These are phyloP conservation scores for Notolepis coatsorum DNA, from an alignment of 2,797 vertebrate genomes.

Conservation along the genomic window DNA sequence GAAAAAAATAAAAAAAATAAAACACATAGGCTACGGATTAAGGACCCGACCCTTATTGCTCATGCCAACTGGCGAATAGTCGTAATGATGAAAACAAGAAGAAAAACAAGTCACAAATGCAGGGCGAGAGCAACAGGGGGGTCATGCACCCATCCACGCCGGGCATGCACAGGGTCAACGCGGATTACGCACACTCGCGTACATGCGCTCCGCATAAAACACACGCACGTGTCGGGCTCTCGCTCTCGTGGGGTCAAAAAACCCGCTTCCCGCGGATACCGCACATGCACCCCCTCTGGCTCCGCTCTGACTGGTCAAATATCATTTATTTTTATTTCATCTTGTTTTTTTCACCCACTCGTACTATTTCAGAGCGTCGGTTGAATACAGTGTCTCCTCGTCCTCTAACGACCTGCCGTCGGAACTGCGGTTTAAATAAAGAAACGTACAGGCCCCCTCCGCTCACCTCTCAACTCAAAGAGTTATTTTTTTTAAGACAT, in stretches of 20 bases:
- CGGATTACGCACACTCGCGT: conserved; percentile 37
- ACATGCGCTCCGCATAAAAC: not conserved
- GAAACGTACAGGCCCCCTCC: conserved; percentile 2
- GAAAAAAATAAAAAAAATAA: too few species aligned
- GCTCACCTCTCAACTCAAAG: too few species aligned
- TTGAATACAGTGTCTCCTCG: not conserved
- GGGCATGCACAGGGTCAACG: conserved; percentile 11
- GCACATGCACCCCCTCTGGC: conserved; percentile 31
- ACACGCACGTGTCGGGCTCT: too few species aligned
- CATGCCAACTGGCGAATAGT: conserved; percentile 44
- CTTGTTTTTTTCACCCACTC: not conserved
- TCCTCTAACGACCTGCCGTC: not conserved
- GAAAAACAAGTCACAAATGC: conserved; percentile 46
- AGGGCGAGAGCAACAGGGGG: conserved; percentile 63
- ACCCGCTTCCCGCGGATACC: not conserved
- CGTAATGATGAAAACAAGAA: too few species aligned
- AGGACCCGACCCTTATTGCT: conserved; percentile 55
- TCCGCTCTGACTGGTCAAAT: not conserved
- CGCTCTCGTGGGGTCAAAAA: not conserved
- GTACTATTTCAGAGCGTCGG: not conserved
- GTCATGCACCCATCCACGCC: conserved; percentile 29
- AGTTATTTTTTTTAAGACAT: conserved; percentile 53
- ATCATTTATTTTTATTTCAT: not conserved
- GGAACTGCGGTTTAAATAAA: not conserved
- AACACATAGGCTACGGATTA: conserved; percentile 4